Evolutionary conservation across 1,140 invertebrate species (phyloP).

Genomic region (Drosophila funebris): DNA sequence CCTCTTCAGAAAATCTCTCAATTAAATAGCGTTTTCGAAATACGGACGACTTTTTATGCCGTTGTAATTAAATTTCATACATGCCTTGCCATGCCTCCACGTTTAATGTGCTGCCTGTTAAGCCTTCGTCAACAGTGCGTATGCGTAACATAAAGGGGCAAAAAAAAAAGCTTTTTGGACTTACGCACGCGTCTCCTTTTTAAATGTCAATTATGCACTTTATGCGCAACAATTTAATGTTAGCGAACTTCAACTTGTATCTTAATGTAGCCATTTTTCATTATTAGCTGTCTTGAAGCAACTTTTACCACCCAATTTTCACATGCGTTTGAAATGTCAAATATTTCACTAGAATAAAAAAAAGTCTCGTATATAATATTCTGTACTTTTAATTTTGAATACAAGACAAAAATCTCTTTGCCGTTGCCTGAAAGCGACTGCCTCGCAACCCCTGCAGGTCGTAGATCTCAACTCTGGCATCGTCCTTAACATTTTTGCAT

Average conservation of each 20-base stretch:
- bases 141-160: slow-evolving; percentile 35
- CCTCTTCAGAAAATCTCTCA: slow-evolving; percentile 36
- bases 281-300: slow-evolving; percentile 72
- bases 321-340: slow-evolving; percentile 35
- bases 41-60: slow-evolving; percentile 54
- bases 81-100: slow-evolving; percentile 19
- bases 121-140: slow-evolving; percentile 61
- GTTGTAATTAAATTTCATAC: slow-evolving; percentile 65
- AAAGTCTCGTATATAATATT: not conserved
- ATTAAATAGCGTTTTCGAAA: slow-evolving; percentile 40
- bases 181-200: slow-evolving; percentile 47
- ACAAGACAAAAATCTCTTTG: slow-evolving; percentile 37
- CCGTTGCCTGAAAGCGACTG: not conserved
- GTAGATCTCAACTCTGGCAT: not conserved
- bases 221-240: slow-evolving; percentile 59
- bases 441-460: not conserved
- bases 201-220: slow-evolving; percentile 77
- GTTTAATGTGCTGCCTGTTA: slow-evolving; percentile 33
- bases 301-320: slow-evolving; percentile 46
- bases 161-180: slow-evolving; percentile 47
- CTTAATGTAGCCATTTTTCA: slow-evolving; percentile 67
- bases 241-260: slow-evolving; percentile 60
- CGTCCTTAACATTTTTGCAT: slow-evolving; percentile 23
- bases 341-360: slow-evolving; percentile 19
- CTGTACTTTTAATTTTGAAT: slow-evolving; percentile 58